Conservation (phyloP, 1,140 invertebrate genomes). For the Acyrthosiphon pisum region DNA sequence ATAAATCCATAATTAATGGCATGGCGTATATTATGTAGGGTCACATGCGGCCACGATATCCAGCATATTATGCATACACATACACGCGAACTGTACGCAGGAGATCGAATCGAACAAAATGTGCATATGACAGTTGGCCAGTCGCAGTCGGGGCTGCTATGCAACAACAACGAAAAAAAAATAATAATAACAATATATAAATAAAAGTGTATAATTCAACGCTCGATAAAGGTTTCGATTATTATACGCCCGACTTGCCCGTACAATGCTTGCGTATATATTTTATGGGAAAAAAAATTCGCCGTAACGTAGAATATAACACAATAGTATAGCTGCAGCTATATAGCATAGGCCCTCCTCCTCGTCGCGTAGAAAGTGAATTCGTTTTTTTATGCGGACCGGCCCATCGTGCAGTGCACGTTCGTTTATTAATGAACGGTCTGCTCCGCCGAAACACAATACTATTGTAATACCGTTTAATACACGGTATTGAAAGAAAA, state of each 20-base stretch:
- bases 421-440: not conserved
- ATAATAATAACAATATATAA: not conserved
- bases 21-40: not conserved
- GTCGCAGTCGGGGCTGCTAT: not conserved
- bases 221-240: conserved; percentile 19
- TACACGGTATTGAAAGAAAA: not conserved
- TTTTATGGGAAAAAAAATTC: not conserved
- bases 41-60: not conserved
- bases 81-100: not conserved
- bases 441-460: not conserved
- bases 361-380: not conserved
- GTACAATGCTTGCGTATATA: not conserved
- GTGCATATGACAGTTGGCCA: not conserved
- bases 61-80: not conserved
- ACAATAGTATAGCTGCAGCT: not conserved
- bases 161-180: not conserved
- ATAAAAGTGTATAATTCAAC: conserved; percentile 8
- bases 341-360: not conserved
- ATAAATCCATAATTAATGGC: conserved; percentile 40
- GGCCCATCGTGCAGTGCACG: not conserved
- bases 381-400: not conserved
- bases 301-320: not conserved
- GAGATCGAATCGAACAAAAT: not conserved
- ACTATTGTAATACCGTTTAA: not conserved
- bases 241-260: not conserved